Percentiles rank a stretch among this genome's conserved stretches.
These are phyloP conservation scores for Anagrus nilaparvatae DNA, from an alignment of 1,140 invertebrate genomes.

Conservation along the genomic window DNA sequence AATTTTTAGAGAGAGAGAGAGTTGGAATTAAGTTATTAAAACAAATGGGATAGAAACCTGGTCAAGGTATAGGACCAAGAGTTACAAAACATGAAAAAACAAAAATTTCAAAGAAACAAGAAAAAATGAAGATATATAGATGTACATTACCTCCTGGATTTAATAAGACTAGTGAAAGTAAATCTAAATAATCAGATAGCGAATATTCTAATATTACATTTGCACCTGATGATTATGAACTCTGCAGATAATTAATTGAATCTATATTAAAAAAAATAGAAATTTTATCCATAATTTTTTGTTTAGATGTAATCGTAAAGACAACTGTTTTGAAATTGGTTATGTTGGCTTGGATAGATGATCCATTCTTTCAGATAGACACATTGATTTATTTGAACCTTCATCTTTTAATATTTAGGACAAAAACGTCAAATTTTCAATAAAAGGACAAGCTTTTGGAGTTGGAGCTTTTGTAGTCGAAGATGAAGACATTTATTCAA, in stretches of 20 bases:
- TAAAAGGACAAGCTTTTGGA: slow-evolving; percentile 91
- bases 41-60: slow-evolving; percentile 83
- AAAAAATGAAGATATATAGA: slow-evolving; percentile 55
- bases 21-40: slow-evolving; percentile 77
- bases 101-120: slow-evolving; percentile 26
- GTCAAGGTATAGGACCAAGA: slow-evolving; percentile 79
- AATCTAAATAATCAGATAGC: slow-evolving; percentile 46
- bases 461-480: slow-evolving; percentile 95
- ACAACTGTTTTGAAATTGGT: slow-evolving; percentile 76
- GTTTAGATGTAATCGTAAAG: slow-evolving; percentile 60
- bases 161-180: slow-evolving; percentile 30
- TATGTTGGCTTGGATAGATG: slow-evolving; percentile 72
- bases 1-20: slow-evolving; percentile 64
- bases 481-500: slow-evolving; percentile 88
- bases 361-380: slow-evolving; percentile 43
- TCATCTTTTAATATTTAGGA: slow-evolving; percentile 38
- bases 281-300: slow-evolving; percentile 7
- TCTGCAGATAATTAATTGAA: slow-evolving; percentile 47
- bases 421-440: slow-evolving; percentile 62
- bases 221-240: slow-evolving; percentile 77
- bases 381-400: slow-evolving; percentile 43
- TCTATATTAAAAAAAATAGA: no score
- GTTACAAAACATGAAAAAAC: slow-evolving; percentile 51
- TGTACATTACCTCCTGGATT: slow-evolving; percentile 48
- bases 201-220: slow-evolving; percentile 55